Percentiles rank a stretch among this genome's conserved stretches.
phyloP scores from a whole-genome alignment of 35 echinoderm and acorn worm species.

The Anneissia japonica region DNA sequence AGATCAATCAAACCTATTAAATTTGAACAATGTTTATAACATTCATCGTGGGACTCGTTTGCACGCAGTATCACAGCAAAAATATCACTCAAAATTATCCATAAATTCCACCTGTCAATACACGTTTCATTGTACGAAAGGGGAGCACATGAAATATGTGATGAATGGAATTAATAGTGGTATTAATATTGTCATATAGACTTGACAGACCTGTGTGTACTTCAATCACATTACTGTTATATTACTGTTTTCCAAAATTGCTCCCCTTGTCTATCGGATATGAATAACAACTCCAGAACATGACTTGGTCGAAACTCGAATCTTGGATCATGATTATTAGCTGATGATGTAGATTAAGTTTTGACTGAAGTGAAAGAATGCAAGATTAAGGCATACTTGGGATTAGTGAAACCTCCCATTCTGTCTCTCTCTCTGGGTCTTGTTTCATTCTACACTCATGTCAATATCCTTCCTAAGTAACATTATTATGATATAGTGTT shows the following conservation, averaged over 20 bases:
- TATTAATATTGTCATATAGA: background rate
- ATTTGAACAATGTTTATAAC: background rate
- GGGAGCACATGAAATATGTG: background rate
- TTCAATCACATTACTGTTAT: background rate
- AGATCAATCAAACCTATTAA: background rate
- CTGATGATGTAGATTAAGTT: background rate
- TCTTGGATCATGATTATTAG: background rate
- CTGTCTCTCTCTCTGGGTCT: background rate
- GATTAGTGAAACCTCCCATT: background rate
- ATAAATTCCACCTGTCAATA: background rate
- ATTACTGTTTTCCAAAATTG: background rate
- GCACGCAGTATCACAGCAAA: background rate
- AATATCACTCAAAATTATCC: background rate
- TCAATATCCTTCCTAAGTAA: background rate
- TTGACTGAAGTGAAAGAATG: background rate
- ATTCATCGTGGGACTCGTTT: background rate
- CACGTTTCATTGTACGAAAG: background rate
- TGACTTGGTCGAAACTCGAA: background rate
- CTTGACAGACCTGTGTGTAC: background rate
- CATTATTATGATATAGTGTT: too few species aligned
- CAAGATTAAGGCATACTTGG: background rate
- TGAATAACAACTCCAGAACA: background rate
- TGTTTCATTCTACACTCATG: background rate
- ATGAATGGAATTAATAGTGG: background rate
- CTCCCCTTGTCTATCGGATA: constrained; percentile 1